Conservation (phyloP, 2,113 vertebrate genomes). For the Channa argus region DNA sequence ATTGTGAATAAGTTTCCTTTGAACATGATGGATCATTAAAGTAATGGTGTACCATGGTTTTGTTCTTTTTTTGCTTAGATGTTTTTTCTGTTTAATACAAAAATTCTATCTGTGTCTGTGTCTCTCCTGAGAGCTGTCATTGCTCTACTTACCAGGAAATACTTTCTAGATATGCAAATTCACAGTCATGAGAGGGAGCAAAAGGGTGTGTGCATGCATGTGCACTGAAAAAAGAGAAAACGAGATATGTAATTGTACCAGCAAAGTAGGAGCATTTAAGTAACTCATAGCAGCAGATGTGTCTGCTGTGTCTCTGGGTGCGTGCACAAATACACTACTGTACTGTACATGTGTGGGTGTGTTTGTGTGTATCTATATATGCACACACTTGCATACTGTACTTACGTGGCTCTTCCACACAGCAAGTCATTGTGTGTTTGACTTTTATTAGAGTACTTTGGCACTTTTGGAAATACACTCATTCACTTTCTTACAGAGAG, state of each 20-base stretch:
- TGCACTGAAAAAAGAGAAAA: slow-evolving; percentile 1
- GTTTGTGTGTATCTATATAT: slow-evolving; percentile 36
- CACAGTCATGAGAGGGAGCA: slow-evolving; percentile 57
- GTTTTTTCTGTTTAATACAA: slow-evolving; percentile 80
- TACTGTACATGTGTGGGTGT: slow-evolving; percentile 28
- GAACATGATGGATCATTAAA: slow-evolving; percentile 85
- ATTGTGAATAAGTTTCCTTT: slow-evolving; percentile 79
- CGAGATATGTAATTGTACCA: slow-evolving; percentile 34
- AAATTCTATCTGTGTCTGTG: slow-evolving; percentile 72
- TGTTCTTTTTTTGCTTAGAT: slow-evolving; percentile 81
- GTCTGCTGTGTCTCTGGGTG: slow-evolving; percentile 7
- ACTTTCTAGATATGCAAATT: slow-evolving; percentile 83
- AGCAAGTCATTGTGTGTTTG: background rate
- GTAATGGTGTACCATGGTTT: slow-evolving; percentile 80
- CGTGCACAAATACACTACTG: background rate
- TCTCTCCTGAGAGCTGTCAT: slow-evolving; percentile 79
- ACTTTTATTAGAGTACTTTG: background rate
- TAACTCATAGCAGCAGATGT: slow-evolving; percentile 24
- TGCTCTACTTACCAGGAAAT: slow-evolving; percentile 85
- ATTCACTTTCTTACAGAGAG: background rate
- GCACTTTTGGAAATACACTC: background rate
- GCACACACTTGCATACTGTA: background rate
- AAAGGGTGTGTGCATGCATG: slow-evolving; percentile 22
- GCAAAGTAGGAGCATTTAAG: slow-evolving; percentile 42
- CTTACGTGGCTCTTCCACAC: background rate